Base-by-base conservation (phyloP, 2,888 invertebrate species). In the Sarcophaga variegata region DNA sequence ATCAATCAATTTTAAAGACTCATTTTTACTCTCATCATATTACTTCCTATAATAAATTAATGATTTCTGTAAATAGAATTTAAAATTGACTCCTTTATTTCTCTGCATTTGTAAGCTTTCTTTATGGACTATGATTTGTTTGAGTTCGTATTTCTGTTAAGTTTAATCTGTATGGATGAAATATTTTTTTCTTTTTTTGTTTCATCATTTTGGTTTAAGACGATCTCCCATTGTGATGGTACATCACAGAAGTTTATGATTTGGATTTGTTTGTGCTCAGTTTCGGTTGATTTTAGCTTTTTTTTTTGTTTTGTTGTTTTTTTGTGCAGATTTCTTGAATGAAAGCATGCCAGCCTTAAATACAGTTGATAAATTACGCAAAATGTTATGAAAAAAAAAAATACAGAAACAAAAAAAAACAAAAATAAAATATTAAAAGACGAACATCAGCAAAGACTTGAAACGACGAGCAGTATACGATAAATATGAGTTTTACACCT, bases 321-420 rank as follows among this genome's bases (percentile, higher is more conserved):
- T 60, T 47, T 47, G n/a, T 47, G 47, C 71, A 45, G 27, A 49
- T 62, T 63, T 70, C 70, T 72, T 75, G 77, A 83, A 83, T 79
- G 76, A 83, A 86, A 86, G 79, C 75, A 81, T 84, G 87, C 79
- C 79, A 82, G 87, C 75, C 81, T 84, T 87, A 87, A 87, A 87
- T 87, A 87, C 87, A 81, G 54, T 87, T 87, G 87, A 87, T 87
- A 87, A 87, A 87, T 87, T 87, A 84, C 87, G 87, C 84, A 87
- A 87, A 87, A 87, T 87, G 79, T 82, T 87, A 76, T 76, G 81
- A 71, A 84, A 87, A 75, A 77, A 54, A 54, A 22, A 54, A 54
- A 49, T 14, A 17, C 12, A 17, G 10, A 5, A 54, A 17, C 49
- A 49, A 78, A 27, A 47, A 62, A 79, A 62, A 70, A 70, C 54